These are phyloP conservation scores for Yponomeuta sedellus DNA, from an alignment of 2,888 invertebrate genomes.

Conservation along the genomic window DNA sequence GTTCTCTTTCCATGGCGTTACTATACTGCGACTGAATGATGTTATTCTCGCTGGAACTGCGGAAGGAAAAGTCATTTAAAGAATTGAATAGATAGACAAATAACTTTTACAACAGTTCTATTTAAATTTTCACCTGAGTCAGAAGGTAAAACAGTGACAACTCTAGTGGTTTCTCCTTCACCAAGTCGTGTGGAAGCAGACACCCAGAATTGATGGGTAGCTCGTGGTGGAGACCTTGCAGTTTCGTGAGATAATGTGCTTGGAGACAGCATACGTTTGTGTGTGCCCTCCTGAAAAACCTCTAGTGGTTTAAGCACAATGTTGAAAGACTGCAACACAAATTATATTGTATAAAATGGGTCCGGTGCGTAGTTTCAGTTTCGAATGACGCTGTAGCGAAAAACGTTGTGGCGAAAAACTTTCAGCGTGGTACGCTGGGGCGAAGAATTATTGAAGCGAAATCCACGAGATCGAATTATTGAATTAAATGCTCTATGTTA, in stretches of 20 bases:
- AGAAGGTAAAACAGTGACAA: conserved; percentile 84
- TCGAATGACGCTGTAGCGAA: too few species aligned
- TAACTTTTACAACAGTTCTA: too few species aligned
- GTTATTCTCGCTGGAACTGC: conserved; percentile 91
- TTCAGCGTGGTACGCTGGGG: too few species aligned
- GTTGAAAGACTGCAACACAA: too few species aligned
- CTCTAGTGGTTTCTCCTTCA: conserved; percentile 87
- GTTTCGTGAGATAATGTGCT: conserved; percentile 84
- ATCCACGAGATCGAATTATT: too few species aligned
- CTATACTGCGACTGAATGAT: conserved; percentile 87
- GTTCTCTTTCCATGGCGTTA: conserved; percentile 92
- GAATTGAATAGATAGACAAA: too few species aligned
- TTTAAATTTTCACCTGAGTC: conserved; percentile 71
- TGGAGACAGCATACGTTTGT: conserved; percentile 83
- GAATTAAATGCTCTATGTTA: too few species aligned
- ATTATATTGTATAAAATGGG: too few species aligned
- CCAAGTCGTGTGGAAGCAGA: conserved; percentile 88
- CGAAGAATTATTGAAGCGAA: too few species aligned
- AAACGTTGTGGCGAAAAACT: too few species aligned
- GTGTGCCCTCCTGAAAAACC: conserved; percentile 79
- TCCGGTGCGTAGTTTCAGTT: too few species aligned
- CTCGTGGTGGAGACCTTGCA: conserved; percentile 81
- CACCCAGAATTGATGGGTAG: conserved; percentile 84
- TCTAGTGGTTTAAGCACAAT: background rate
- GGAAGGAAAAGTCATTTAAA: conserved; percentile 22